Evolutionary conservation across 2,113 vertebrate genomes (phyloP).

Genomic region (Cariama cristata): DNA sequence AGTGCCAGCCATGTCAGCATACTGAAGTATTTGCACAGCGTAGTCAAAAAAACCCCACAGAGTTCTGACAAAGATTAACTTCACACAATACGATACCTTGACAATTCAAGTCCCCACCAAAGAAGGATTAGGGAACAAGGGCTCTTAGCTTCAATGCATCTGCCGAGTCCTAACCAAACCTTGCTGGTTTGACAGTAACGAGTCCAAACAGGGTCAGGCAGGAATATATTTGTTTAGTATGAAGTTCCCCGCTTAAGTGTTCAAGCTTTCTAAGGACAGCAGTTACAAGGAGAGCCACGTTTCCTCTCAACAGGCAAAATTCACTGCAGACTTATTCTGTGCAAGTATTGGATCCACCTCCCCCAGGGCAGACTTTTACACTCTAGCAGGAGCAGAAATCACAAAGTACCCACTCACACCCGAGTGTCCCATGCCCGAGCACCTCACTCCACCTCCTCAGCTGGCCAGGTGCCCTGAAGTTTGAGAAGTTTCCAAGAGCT

Average conservation of each 20-base stretch:
- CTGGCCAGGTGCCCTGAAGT: neutral
- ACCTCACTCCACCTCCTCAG: neutral
- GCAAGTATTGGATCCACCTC: neutral
- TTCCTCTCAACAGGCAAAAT: neutral
- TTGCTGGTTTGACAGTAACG: neutral
- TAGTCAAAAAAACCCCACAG: neutral
- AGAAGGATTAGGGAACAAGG: neutral
- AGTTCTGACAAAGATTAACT: neutral
- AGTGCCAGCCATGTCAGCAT: neutral
- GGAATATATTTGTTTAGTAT: neutral
- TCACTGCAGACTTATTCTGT: neutral
- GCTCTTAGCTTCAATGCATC: neutral
- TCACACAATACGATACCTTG: neutral
- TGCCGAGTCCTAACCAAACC: neutral
- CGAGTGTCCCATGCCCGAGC: fast-evolving
- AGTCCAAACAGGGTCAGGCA: neutral
- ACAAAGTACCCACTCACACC: fast-evolving
- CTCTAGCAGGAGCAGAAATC: neutral
- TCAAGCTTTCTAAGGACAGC: neutral
- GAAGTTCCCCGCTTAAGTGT: neutral
- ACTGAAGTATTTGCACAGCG: neutral
- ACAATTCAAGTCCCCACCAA: neutral
- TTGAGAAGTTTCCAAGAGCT: neutral
- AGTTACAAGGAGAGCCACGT: neutral
- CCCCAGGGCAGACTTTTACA: neutral